Base-by-base conservation (phyloP, 2,888 invertebrate genomes). In the Parascotia fuliginaria region DNA sequence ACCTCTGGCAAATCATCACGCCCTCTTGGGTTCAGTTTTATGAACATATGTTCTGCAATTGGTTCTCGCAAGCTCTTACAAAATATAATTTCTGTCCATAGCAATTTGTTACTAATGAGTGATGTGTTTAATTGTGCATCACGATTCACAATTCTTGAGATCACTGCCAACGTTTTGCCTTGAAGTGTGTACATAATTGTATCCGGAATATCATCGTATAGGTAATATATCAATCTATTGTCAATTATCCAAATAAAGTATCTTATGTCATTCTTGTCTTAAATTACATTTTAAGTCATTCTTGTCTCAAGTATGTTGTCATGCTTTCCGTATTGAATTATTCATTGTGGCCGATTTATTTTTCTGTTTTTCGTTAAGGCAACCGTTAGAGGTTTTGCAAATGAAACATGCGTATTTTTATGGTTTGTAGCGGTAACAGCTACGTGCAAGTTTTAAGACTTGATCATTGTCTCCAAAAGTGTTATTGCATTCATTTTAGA, bases 281-380 rank as follows among this genome's bases (percentile, higher is more conserved):
- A n/a, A n/a, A n/a, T n/a, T n/a, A n/a, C 70, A 64, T 61, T 54
- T 62, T 54, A 65, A 50, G 58, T 39, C 34, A 59, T 64, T 66
- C 54, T 45, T 37, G 32, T 31, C 42, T 41, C 37, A 56, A n/a
- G n/a, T n/a, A n/a, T n/a, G n/a, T n/a, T n/a, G 39, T 52, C 34
- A 59, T 31, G 50, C 39, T 46, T 42, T 41, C 13, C 40, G 46
- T 9, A 14, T 64, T 76, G 73, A 71, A 79, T 79, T 53, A 77
- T 77, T 73, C 71, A 79, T 59, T 45, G 47, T 42, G 53, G 39
- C 61, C 65, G 37, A 67, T 56, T 60, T 67, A 49, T 39, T 22
- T 44, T 50, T 65, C 46, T 51, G 47, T 56, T 59, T 28, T 31
- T 47, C 41, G 42, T 43, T 34, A 34, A 13, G 15, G 56, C 47